Evolutionary conservation across 2,797 vertebrate species (phyloP), one percentile per base, ranked within the genome.

Genomic region (Peromyscus attwateri): DNA sequence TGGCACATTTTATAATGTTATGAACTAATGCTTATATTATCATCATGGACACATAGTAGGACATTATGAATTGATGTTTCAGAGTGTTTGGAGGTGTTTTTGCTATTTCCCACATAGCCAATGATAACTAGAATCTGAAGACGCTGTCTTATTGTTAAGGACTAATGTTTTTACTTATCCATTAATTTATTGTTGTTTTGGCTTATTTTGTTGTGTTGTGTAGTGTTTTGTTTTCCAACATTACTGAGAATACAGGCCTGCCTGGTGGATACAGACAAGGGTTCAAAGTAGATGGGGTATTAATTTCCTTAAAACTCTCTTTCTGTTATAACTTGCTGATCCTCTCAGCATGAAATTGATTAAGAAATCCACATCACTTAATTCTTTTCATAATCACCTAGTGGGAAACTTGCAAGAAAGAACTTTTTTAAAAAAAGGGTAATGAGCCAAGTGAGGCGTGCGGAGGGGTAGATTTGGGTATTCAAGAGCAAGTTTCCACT

Each of bases 311-410:
- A 79, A 96, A 88, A 95, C 85, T 95, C 87, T 97, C 89, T 97
- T 92, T 96, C 83, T 89, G 40, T 94, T 98, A 92, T 90, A 94
- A 96, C 71, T 97, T 92, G 84, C 84, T 95, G 95, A 97, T 98
- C 92, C 73, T 97, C 96, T 95, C 97, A 97, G 97, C 95, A 94
- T 96, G 96, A 97, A 97, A 97, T 94, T 96, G 97, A 98, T 98
- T 97, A 97, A 97, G 95, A 97, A 97, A 97, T 92, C 77, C 91
- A 95, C 87, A 97, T 97, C 87, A 96, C 89, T 97, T 98, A 97
- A 96, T 97, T 97, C 80, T 97, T 96, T 97, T 97, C 91, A 94
- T 97, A 96, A 97, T 97, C 92, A 97, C 96, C 93, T 96, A 95
- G 92, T 96, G 89, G 0, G 31, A 97, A 96, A 95, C 83, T 92